A percentile compares a stretch with the other conserved stretches of the same genome.
phyloP scores from a whole-genome alignment of 1,140 invertebrate genomes.

The Sarcophaga bullata region DNA sequence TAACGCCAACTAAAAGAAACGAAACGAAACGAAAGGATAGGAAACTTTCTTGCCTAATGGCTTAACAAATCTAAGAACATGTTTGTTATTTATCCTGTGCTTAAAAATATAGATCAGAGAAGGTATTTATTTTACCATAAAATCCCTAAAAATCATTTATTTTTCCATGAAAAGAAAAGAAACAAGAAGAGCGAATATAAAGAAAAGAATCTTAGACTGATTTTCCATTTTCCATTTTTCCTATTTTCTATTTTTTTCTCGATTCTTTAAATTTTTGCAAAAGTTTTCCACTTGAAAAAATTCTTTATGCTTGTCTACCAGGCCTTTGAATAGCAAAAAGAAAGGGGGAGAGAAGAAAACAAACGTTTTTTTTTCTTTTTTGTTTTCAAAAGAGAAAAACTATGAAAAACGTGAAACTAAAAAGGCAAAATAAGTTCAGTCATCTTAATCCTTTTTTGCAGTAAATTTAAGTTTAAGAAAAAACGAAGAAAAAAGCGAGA shows the following conservation, averaged over 20 bases:
- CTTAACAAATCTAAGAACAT: too few relatives aligned
- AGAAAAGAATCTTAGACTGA: neutral
- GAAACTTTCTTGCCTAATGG: too few relatives aligned
- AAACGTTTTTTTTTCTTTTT: too few relatives aligned
- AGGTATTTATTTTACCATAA: conserved; percentile 1
- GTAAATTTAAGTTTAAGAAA: conserved; percentile 32
- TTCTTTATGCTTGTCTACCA: neutral
- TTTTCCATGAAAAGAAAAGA: neutral
- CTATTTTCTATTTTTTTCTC: neutral
- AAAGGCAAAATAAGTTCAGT: neutral
- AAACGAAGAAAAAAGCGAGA: neutral
- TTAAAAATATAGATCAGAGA: too few relatives aligned
- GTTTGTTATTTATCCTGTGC: too few relatives aligned
- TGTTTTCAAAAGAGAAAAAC: neutral
- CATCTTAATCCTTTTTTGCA: conserved; percentile 35
- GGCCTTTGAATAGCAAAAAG: neutral
- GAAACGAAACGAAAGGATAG: too few relatives aligned
- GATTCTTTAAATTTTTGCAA: conserved; percentile 10
- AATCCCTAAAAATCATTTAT: neutral
- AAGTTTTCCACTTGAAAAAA: conserved; percentile 31
- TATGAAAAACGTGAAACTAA: neutral
- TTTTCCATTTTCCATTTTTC: neutral
- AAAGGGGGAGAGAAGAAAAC: neutral
- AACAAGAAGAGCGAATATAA: neutral
- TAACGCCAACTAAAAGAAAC: too few relatives aligned